Base-by-base conservation (phyloP, 2,888 invertebrate species). In the Blastobasis lacticolella region DNA sequence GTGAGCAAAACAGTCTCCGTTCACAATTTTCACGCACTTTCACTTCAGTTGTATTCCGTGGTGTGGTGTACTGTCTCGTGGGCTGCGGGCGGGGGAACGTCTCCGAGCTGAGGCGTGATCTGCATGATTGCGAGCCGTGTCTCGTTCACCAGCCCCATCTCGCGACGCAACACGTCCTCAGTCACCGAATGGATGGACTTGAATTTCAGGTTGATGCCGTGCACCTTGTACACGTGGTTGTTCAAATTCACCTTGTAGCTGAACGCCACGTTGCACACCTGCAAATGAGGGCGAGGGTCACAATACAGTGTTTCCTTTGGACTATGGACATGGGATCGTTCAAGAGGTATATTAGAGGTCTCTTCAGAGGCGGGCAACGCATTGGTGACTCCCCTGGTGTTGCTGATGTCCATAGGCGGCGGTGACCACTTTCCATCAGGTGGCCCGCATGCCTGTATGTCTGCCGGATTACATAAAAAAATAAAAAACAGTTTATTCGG, bases 211-310 rank as follows among this genome's bases (percentile, higher is more conserved):
- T 88, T 88, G 54, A 89, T 75, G 4, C 88, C 88, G 62, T 89
- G 89, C 3, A 81, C 78, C 63, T 89, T 89, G 54, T 66, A 76
- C 51, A 88, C 88, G 57, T 89, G 89, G 62, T 89, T 89, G 68
- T 89, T 89, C 10, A 89, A 60, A 57, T 89, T 89, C 57, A 89
- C 89, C 59, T 89, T 89, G 66, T 89, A 89, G 60, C 88, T 87
- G 64, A 89, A 89, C 5, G 88, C 82, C 0, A 88, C 84, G 56
- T 82, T 86, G 73, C 89, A 89, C 37, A 88, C 84, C 88, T 89
- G 77, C 37, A 71, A 69, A 43, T 49, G 49, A 48, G 4, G 41
- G 53, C 23, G 23, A 23, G 23, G 23, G 23, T 23, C 23, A 23
- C 23, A 23, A 23, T n/a, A n/a, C n/a, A n/a, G n/a, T n/a, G n/a